Base-by-base conservation (phyloP, 2,797 vertebrate genomes). In the Bovichtus variegatus region DNA sequence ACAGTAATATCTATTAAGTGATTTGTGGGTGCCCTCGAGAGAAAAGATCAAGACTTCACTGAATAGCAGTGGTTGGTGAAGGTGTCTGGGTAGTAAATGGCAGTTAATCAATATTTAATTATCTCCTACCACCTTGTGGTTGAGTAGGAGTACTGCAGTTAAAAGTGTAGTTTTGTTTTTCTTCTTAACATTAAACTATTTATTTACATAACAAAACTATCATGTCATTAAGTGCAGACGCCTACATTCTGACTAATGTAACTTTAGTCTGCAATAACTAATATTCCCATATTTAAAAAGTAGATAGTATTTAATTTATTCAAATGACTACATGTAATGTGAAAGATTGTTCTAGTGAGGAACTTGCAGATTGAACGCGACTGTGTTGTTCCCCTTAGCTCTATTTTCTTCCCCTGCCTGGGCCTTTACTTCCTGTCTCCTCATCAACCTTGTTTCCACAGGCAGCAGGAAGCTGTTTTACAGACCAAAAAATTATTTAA, bases 111-210 rank as follows among this genome's bases (percentile, higher is more conserved):
- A 60, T 9, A 44, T 65, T 50, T 67, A 51, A 55, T 0, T 55
- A 69, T 78, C 46, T 84, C 27, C 55, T 73, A 7, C 85, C 91
- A 82, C 75, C 89, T 81, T 80, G 88, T 93, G 93, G 85, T 47
- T 18, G 3, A 79, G 2, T 2, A 10, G 2, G 0, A 9, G 25
- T 66, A 84, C 62, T 87, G 64, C 83, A 54, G 25, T 6, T 51
- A 1, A 46, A 41, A 19, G 19, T 34, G 0, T 7, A 44, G 40
- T 36, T 23, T 41, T 29, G 13, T n/a, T 47, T 5, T 4, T 29
- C 34, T 34, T 34, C 34, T 34, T 34, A 23, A 29, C 7, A 25
- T 58, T 36, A 21, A 58, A 16, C 27, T 25, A 55, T n/a, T n/a
- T 2, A 76, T 27, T 36, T 5, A n/a, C 19, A 8, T 2, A 21